phyloP scores from a whole-genome alignment of 2,797 vertebrate species.

The Leptatherina wallacei region DNA sequence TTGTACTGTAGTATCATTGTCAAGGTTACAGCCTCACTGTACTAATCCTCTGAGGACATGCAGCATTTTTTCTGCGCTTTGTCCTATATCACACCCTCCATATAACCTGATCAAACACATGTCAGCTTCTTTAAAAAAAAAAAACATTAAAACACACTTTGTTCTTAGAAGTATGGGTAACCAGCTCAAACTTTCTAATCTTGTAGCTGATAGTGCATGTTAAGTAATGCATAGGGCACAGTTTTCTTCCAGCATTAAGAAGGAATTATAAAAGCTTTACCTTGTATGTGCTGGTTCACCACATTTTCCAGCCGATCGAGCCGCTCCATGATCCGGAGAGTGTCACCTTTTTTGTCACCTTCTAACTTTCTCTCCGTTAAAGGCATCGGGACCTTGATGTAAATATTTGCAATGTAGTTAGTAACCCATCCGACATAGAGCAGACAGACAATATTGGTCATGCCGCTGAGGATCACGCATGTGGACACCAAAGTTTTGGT shows the following conservation, averaged over 20 bases:
- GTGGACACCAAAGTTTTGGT: conserved; percentile 99
- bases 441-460: conserved; percentile 97
- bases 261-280: conserved; percentile 72
- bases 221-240: not conserved
- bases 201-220: not conserved
- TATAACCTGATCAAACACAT: conserved; percentile 15
- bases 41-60: conserved; percentile 16
- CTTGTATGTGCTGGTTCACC: conserved; percentile 98
- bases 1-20: not conserved
- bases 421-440: conserved; percentile 98
- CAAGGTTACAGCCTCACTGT: conserved; percentile 22
- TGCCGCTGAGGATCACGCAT: conserved; percentile 97
- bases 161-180: not conserved
- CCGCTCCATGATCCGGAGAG: conserved; percentile 94
- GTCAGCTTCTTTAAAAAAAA: no score
- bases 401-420: conserved; percentile 96
- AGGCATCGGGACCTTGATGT: conserved; percentile 94
- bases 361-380: conserved; percentile 92
- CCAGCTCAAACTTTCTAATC: conserved; percentile 37
- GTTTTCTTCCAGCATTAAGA: not conserved
- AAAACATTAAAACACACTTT: not conserved
- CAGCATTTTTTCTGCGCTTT: conserved; percentile 14
- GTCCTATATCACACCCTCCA: conserved; percentile 38
- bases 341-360: conserved; percentile 93
- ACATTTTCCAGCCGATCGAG: conserved; percentile 96